Conservation (phyloP, 1,140 invertebrate genomes). For the Diorhabda elongata region DNA sequence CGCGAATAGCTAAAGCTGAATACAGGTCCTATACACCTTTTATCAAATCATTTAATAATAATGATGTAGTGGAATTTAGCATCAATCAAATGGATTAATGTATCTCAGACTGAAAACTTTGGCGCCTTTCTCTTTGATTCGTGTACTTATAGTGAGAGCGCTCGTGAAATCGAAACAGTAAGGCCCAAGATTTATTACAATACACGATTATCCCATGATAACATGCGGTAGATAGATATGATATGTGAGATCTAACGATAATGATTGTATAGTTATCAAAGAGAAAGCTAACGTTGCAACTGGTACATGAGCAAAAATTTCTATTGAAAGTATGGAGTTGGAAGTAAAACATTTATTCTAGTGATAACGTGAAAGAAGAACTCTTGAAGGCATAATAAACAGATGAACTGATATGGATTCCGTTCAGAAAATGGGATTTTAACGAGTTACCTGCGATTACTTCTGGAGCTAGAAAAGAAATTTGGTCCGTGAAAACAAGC, state of each 20-base stretch:
- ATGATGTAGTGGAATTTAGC: conserved; percentile 17
- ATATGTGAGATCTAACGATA: conserved; percentile 18
- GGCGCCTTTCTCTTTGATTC: conserved; percentile 11
- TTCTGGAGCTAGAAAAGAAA: conserved; percentile 6
- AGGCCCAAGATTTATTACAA: conserved; percentile 13
- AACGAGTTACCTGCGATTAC: conserved; percentile 16
- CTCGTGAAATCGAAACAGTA: conserved; percentile 11
- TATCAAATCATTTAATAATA: conserved; percentile 18
- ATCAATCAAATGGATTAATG: conserved; percentile 19
- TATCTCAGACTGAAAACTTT: conserved; percentile 1
- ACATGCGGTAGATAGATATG: conserved; percentile 9
- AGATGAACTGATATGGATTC: conserved; percentile 19
- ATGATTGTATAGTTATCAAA: conserved; percentile 8
- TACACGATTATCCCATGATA: conserved; percentile 11
- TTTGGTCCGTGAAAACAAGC: conserved; percentile 19
- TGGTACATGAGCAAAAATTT: not conserved
- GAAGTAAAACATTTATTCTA: conserved; percentile 17
- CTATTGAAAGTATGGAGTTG: conserved; percentile 2
- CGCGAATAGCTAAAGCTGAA: conserved; percentile 8
- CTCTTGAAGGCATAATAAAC: too few relatives aligned
- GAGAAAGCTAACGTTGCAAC: not conserved
- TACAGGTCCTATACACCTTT: conserved; percentile 11
- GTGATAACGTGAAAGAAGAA: too few relatives aligned
- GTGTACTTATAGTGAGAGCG: not conserved
- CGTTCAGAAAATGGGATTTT: conserved; percentile 19